Percentiles rank a stretch among this genome's conserved stretches.
Evolutionary conservation across 2,113 vertebrate genomes (phyloP).

Genomic region (Campylomormyrus numenius): DNA sequence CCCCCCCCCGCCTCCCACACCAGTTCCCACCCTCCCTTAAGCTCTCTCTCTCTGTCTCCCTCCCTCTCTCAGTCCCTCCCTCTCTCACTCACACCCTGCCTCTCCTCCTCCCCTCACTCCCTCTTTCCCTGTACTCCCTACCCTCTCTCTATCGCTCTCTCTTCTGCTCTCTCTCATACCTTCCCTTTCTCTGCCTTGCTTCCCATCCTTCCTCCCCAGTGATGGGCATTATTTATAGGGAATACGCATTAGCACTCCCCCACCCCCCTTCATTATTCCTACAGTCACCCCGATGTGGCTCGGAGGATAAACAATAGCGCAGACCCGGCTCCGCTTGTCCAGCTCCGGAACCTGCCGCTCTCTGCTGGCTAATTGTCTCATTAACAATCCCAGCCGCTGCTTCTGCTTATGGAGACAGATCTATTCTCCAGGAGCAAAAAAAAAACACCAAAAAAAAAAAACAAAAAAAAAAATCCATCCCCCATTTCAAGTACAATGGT

Average conservation of each 20-base stretch:
- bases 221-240: slow-evolving; percentile 23
- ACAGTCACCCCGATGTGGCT: neutral
- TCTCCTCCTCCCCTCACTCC: neutral
- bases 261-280: neutral
- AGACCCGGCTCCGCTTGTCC: slow-evolving; percentile 15
- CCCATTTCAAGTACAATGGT: neutral
- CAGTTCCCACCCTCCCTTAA: slow-evolving; percentile 7
- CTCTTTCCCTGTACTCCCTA: neutral
- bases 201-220: neutral
- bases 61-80: neutral
- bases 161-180: neutral
- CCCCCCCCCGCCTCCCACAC: neutral
- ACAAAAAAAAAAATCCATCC: neutral
- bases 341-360: neutral
- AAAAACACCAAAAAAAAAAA: neutral
- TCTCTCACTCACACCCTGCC: neutral
- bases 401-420: slow-evolving; percentile 25
- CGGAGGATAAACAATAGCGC: neutral
- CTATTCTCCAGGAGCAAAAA: slow-evolving; percentile 22
- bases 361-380: slow-evolving; percentile 27
- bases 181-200: neutral
- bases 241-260: slow-evolving; percentile 18
- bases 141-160: neutral
- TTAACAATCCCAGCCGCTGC: slow-evolving; percentile 27
- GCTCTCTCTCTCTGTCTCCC: neutral